Percentiles rank a stretch among this genome's conserved stretches.
Evolutionary conservation across 2,797 vertebrate genomes (phyloP).

Genomic region (Pristis pectinata): DNA sequence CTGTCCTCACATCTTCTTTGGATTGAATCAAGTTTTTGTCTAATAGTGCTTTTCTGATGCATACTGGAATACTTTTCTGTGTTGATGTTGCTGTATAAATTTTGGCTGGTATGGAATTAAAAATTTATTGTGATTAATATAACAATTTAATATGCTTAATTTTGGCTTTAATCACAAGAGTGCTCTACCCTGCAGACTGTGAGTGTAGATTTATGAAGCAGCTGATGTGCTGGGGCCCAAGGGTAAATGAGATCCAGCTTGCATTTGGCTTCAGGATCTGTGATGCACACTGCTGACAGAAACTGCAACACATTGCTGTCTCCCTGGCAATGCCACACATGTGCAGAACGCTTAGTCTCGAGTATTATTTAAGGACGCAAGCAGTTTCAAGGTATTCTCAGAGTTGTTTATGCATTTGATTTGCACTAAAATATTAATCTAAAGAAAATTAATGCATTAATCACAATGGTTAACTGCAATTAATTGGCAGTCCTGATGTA

Average conservation of each 20-base stretch:
- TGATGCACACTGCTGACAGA: neutral
- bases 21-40: neutral
- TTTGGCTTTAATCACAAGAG: neutral
- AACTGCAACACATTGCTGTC: neutral
- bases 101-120: neutral
- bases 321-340: neutral
- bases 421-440: neutral
- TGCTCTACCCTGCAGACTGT: neutral
- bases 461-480: neutral
- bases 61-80: too few relatives aligned
- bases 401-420: neutral
- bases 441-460: constrained; percentile 6
- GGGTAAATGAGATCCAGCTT: neutral
- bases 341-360: neutral
- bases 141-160: neutral
- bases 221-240: neutral
- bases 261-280: neutral
- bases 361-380: neutral
- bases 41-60: neutral
- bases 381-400: neutral
- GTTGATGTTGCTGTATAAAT: neutral
- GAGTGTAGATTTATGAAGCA: neutral
- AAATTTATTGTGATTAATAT: neutral
- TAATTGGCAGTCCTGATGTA: neutral
- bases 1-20: neutral